Evolutionary conservation across 2,113 vertebrate species (phyloP).

Genomic region (Myotis davidii): DNA sequence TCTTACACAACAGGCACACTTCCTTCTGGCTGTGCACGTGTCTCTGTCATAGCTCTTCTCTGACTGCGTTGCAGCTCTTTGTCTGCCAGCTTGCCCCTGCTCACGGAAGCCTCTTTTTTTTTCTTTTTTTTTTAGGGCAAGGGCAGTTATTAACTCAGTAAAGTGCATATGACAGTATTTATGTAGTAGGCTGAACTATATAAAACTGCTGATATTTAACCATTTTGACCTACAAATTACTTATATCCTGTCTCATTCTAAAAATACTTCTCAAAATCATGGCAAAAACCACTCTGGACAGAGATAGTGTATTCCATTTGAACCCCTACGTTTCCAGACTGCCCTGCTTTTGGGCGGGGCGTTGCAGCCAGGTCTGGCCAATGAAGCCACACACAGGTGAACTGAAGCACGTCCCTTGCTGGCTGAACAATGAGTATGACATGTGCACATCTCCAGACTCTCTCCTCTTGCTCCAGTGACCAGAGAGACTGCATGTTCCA

Average conservation of each 20-base stretch:
- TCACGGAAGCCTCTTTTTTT: background rate
- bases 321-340: background rate
- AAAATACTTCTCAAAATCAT: background rate
- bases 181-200: background rate
- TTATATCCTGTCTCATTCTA: conserved; percentile 25
- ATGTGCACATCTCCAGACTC: background rate
- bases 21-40: background rate
- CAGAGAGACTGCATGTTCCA: background rate
- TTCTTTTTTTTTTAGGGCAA: background rate
- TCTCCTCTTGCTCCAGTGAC: background rate
- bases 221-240: background rate
- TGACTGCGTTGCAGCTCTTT: background rate
- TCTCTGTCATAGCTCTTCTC: background rate
- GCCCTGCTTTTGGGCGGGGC: background rate
- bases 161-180: background rate
- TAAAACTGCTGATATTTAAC: background rate
- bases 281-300: background rate
- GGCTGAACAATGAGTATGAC: background rate
- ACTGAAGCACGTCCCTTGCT: background rate
- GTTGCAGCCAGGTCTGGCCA: background rate
- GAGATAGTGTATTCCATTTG: background rate
- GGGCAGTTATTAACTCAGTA: background rate
- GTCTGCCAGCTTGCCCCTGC: background rate
- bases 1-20: background rate
- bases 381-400: background rate